phyloP scores from a whole-genome alignment of 2,888 invertebrate species.

The Pyrgus malvae region DNA sequence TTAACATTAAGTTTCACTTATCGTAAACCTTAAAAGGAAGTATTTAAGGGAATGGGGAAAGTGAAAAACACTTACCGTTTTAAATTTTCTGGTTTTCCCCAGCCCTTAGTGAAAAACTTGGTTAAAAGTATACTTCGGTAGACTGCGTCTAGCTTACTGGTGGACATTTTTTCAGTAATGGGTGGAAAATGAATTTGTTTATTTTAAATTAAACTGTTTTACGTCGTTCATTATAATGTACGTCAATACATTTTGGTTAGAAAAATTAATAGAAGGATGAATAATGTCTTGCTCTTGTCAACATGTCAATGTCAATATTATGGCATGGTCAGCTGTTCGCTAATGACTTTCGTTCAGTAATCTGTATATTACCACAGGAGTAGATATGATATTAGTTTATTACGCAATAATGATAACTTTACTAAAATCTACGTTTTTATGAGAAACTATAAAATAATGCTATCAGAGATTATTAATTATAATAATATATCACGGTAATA shows the following conservation, averaged over 20 bases:
- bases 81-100: conserved; percentile 96
- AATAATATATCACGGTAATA: no score
- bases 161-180: conserved; percentile 71
- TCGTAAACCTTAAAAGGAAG: not conserved
- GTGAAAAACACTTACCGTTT: conserved; percentile 82
- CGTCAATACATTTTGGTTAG: conserved; percentile 44
- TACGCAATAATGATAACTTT: no score
- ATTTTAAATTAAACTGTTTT: conserved; percentile 34
- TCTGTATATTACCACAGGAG: not conserved
- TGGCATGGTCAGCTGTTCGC: conserved; percentile 42
- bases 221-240: conserved; percentile 35
- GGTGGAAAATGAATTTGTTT: conserved; percentile 34
- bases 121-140: conserved; percentile 93
- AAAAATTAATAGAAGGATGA: conserved; percentile 9
- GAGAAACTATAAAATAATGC: no score
- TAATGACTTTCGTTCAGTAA: not conserved
- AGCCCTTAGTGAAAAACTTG: conserved; percentile 97
- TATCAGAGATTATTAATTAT: no score
- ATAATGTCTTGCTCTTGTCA: conserved; percentile 10
- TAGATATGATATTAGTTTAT: no score
- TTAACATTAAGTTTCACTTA: no score
- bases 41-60: no score
- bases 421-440: no score
- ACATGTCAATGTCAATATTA: conserved; percentile 34
- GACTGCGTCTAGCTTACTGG: conserved; percentile 87